phyloP scores from a whole-genome alignment of 2,113 vertebrate species.

The Tursiops truncatus region DNA sequence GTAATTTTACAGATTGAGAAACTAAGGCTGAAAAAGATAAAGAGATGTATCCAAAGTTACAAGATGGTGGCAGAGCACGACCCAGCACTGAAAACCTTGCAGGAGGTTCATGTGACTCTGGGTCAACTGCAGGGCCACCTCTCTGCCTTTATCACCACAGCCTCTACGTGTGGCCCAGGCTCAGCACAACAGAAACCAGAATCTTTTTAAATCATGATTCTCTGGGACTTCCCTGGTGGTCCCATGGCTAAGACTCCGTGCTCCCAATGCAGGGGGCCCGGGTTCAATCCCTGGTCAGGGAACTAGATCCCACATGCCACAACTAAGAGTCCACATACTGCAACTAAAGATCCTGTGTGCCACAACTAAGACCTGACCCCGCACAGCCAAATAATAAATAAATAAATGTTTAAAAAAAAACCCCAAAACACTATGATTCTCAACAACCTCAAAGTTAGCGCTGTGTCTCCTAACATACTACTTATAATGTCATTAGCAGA shows the following conservation, averaged over 20 bases:
- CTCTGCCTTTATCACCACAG: not conserved
- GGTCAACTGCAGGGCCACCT: not conserved
- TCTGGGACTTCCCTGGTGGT: not conserved
- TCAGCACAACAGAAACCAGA: not conserved
- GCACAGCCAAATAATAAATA: too few relatives aligned
- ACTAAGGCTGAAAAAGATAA: not conserved
- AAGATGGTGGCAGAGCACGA: not conserved
- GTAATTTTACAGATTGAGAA: not conserved
- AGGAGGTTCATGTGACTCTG: not conserved
- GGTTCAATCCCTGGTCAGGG: too few relatives aligned
- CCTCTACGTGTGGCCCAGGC: not conserved
- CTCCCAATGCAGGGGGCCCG: too few relatives aligned
- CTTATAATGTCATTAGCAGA: not conserved
- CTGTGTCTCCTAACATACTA: not conserved
- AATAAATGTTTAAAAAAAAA: too few relatives aligned
- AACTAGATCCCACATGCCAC: too few relatives aligned
- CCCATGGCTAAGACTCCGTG: fast-evolving
- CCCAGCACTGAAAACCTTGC: too few relatives aligned
- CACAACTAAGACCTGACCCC: too few relatives aligned
- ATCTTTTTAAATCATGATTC: not conserved
- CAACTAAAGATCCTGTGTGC: too few relatives aligned
- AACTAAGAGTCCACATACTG: too few relatives aligned
- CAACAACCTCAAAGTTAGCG: not conserved
- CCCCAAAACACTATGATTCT: not conserved
- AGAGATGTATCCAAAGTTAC: not conserved